Percentiles rank a stretch among this genome's conserved stretches.
These are phyloP conservation scores for Stichodactyla helianthus DNA, from an alignment of 64 coral and sea anemone species.

Conservation along the genomic window DNA sequence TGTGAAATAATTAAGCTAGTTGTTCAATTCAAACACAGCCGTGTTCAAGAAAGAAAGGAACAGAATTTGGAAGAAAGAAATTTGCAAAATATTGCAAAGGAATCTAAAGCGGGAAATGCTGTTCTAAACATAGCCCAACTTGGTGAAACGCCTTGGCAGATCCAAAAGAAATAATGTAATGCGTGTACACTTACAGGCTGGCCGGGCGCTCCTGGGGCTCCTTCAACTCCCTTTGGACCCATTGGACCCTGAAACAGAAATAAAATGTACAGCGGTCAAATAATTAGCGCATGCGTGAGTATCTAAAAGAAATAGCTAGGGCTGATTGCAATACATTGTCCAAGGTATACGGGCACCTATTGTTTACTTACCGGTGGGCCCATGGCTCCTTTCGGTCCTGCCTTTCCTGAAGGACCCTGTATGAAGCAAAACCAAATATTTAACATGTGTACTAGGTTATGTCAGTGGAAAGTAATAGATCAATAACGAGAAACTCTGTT, in stretches of 20 bases:
- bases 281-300: neutral
- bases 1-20: no score
- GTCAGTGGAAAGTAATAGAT: no score
- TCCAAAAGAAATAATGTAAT: neutral
- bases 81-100: no score
- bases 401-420: slow-evolving; percentile 48
- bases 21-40: no score
- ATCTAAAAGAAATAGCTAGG: neutral
- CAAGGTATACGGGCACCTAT: neutral
- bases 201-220: slow-evolving; percentile 32
- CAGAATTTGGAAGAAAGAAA: no score
- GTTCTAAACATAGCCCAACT: no score
- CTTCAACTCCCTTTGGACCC: slow-evolving; percentile 58
- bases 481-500: no score
- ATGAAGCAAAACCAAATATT: neutral
- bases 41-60: no score
- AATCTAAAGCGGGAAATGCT: no score
- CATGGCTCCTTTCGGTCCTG: slow-evolving; percentile 55
- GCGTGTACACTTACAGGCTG: slow-evolving; percentile 7
- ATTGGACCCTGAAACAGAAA: slow-evolving; percentile 24
- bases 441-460: no score
- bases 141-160: no score
- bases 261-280: neutral
- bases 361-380: slow-evolving; percentile 44
- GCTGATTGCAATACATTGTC: no score